phyloP scores from a whole-genome alignment of 2,888 invertebrate species.

The Liopterus haemorrhoidalis region DNA sequence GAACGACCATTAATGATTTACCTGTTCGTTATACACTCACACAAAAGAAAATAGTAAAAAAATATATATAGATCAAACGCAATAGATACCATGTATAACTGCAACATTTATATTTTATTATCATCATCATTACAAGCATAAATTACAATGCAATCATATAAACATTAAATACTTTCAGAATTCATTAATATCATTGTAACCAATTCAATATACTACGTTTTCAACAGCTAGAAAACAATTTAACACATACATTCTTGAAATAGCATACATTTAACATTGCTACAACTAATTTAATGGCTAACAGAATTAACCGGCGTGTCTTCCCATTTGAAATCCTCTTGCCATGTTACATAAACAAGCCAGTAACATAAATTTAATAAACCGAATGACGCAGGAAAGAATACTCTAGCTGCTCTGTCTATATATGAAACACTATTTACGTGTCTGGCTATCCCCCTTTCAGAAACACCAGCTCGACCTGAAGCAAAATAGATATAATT shows the following conservation, averaged over 20 bases:
- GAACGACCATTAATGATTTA: too few species aligned
- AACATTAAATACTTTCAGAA: neutral
- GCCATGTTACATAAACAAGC: constrained; percentile 75
- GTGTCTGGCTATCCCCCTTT: constrained; percentile 48
- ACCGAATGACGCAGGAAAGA: constrained; percentile 82
- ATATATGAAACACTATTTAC: constrained; percentile 84
- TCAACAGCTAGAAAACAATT: neutral
- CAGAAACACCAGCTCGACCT: constrained; percentile 38
- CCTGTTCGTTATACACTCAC: too few species aligned
- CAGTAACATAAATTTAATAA: constrained; percentile 85
- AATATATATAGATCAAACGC: too few species aligned
- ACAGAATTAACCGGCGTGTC: constrained; percentile 57
- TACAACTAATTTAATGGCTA: constrained; percentile 44
- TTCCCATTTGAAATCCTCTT: constrained; percentile 69
- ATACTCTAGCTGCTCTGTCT: constrained; percentile 71
- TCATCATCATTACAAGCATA: too few species aligned
- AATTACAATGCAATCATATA: neutral
- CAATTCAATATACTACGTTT: neutral
- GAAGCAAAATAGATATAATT: constrained; percentile 28
- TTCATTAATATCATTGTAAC: neutral
- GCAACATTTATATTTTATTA: too few species aligned
- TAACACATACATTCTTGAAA: constrained; percentile 1
- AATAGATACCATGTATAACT: too few species aligned
- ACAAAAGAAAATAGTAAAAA: too few species aligned
- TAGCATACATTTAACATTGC: neutral